phyloP scores from a whole-genome alignment of 1,140 invertebrate species.

The Watersipora subatra region DNA sequence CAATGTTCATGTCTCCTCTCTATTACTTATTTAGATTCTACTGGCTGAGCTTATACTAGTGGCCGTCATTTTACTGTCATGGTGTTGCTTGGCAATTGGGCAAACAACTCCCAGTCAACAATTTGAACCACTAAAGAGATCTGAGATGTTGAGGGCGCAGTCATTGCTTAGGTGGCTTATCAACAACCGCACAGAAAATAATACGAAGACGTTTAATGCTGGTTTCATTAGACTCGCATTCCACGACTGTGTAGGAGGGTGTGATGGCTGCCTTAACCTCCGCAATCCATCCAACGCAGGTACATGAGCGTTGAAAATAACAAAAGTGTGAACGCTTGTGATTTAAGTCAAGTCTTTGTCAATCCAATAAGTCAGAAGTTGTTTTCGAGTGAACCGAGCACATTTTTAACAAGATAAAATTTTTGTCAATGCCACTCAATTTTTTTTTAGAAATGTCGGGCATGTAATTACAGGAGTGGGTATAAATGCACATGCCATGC shows the following conservation, averaged over 20 bases:
- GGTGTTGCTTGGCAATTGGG: neutral
- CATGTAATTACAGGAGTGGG: too few species aligned
- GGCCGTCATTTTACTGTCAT: neutral
- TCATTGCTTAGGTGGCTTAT: neutral
- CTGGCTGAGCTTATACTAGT: neutral
- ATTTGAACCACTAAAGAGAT: neutral
- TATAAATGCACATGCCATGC: too few species aligned
- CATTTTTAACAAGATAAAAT: too few species aligned
- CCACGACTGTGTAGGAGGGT: neutral
- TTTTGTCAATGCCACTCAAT: too few species aligned
- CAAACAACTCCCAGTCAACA: constrained; percentile 1
- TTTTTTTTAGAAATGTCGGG: too few species aligned
- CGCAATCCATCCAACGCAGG: neutral
- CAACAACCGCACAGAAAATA: neutral
- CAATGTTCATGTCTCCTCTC: neutral
- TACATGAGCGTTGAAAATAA: too few species aligned
- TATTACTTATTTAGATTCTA: neutral
- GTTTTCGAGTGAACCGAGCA: too few species aligned
- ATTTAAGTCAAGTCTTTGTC: too few species aligned
- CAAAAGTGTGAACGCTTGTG: too few species aligned
- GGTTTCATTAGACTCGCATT: neutral
- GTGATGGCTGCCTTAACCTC: neutral
- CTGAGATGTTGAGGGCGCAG: neutral
- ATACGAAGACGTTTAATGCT: neutral
- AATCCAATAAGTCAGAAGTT: too few species aligned